Evolutionary conservation across 2,888 invertebrate genomes (phyloP).

Genomic region (Minunthozetes semirufus): DNA sequence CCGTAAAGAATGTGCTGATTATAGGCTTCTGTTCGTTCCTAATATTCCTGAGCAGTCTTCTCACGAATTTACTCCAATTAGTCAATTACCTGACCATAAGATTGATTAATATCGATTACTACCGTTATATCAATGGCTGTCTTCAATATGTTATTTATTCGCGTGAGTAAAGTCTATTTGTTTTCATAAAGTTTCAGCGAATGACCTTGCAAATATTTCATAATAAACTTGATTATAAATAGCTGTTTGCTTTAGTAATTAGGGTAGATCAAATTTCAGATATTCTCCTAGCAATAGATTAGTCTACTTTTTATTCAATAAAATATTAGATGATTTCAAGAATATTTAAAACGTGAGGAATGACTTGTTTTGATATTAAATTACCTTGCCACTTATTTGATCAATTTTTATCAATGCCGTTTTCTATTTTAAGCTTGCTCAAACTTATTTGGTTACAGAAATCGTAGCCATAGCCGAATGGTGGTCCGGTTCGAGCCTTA

Average conservation of each 20-base stretch:
- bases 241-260: neutral
- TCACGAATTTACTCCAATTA: slow-evolving; percentile 73
- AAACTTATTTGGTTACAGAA: slow-evolving; percentile 56
- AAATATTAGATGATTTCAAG: neutral
- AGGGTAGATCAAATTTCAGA: too few relatives aligned
- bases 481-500: slow-evolving; percentile 73
- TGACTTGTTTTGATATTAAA: neutral
- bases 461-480: slow-evolving; percentile 85
- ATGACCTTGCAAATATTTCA: neutral
- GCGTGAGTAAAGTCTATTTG: slow-evolving; percentile 40
- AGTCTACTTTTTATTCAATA: too few relatives aligned
- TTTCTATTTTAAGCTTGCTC: too few relatives aligned
- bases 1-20: neutral
- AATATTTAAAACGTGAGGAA: neutral
- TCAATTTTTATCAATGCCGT: too few relatives aligned
- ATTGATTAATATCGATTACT: slow-evolving; percentile 69
- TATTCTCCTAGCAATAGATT: too few relatives aligned
- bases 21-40: neutral
- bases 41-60: slow-evolving; percentile 56
- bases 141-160: slow-evolving; percentile 76
- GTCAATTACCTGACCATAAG: slow-evolving; percentile 68
- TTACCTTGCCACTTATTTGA: neutral
- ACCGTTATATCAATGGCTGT: slow-evolving; percentile 80
- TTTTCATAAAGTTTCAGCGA: too few relatives aligned
- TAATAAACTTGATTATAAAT: neutral